These are phyloP conservation scores for Caretta caretta DNA, from an alignment of 2,113 vertebrate species.

Conservation along the genomic window DNA sequence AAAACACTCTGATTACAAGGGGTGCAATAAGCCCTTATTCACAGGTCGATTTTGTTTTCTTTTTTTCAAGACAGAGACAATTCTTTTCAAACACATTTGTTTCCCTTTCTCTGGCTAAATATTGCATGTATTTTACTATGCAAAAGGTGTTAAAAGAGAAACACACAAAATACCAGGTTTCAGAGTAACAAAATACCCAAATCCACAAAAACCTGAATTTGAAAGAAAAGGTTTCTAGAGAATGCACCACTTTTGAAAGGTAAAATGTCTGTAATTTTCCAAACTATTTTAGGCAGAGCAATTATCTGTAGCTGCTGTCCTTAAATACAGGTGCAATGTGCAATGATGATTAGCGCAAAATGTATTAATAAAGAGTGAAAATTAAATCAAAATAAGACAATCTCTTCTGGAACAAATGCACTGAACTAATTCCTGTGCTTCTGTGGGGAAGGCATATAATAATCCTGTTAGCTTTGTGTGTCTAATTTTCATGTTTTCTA, in stretches of 20 bases:
- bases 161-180: neutral
- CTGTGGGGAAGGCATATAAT: neutral
- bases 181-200: neutral
- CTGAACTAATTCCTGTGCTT: neutral
- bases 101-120: constrained; percentile 9
- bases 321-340: constrained; percentile 11
- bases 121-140: neutral
- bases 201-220: neutral
- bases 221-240: neutral
- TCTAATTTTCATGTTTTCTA: constrained; percentile 77
- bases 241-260: neutral
- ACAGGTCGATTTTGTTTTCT: constrained; percentile 26
- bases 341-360: constrained; percentile 5
- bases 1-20: constrained; percentile 24
- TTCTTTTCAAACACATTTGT: neutral
- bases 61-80: constrained; percentile 15
- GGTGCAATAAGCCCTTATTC: neutral
- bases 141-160: neutral
- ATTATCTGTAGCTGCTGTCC: constrained; percentile 1
- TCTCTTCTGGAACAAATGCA: neutral
- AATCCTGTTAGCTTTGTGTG: constrained; percentile 31
- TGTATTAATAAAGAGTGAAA: constrained; percentile 26
- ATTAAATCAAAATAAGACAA: neutral
- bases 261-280: neutral
- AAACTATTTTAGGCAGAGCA: constrained; percentile 28